A percentile compares a stretch with the other conserved stretches of the same genome.
These are phyloP conservation scores for Isaurus tuberculatus DNA, from an alignment of 92 coral and sea anemone species.

Conservation along the genomic window DNA sequence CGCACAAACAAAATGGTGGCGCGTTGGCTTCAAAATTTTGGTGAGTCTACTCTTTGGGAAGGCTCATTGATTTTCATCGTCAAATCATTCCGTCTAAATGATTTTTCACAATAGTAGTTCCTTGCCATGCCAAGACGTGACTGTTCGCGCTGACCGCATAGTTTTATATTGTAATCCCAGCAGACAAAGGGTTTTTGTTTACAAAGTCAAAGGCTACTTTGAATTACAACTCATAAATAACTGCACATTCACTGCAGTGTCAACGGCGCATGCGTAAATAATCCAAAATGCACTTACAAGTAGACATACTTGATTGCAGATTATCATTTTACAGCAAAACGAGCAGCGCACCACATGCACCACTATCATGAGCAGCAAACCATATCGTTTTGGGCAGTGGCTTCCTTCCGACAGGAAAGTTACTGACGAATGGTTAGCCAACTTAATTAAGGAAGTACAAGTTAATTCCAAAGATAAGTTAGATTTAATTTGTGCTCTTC, in stretches of 20 bases:
- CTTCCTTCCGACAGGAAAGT: conserved; percentile 68
- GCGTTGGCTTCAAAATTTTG: no score
- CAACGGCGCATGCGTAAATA: background rate
- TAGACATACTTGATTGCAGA: background rate
- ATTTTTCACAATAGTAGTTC: background rate
- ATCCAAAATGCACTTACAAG: background rate
- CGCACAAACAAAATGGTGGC: no score
- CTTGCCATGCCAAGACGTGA: background rate
- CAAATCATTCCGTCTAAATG: background rate
- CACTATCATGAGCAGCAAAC: conserved; percentile 47
- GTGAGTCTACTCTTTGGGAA: no score
- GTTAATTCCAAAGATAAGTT: conserved; percentile 56
- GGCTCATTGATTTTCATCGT: background rate
- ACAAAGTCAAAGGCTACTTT: background rate
- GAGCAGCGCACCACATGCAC: conserved; percentile 48
- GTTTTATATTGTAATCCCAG: background rate
- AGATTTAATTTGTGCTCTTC: conserved; percentile 39
- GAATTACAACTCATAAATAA: background rate
- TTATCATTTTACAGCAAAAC: conserved; percentile 26
- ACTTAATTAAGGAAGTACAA: conserved; percentile 57
- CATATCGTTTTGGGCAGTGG: conserved; percentile 63
- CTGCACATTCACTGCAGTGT: background rate
- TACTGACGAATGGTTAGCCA: conserved; percentile 66
- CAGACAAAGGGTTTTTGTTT: background rate
- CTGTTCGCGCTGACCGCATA: background rate